A percentile compares a stretch with the other conserved stretches of the same genome.
Evolutionary conservation across 2,797 vertebrate genomes (phyloP).

Genomic region (Platyrinchus mystaceus): DNA sequence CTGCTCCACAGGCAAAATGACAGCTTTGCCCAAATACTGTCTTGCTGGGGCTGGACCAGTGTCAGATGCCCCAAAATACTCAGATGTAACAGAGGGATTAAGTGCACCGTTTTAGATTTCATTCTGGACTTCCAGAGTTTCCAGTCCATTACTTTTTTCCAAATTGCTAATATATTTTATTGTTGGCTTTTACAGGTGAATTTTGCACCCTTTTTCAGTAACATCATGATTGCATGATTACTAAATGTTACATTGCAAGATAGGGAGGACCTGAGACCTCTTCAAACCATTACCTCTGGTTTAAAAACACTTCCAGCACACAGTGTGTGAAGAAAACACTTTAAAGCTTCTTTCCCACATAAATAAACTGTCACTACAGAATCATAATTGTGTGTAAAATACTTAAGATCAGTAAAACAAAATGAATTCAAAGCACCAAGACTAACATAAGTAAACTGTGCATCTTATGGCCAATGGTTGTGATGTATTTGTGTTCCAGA

Average conservation of each 20-base stretch:
- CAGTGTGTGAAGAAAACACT: neutral
- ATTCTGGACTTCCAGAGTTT: neutral
- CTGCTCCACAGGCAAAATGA: neutral
- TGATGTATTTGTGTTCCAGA: neutral
- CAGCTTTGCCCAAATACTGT: neutral
- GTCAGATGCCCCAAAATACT: neutral
- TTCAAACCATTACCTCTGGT: neutral
- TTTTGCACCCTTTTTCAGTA: neutral
- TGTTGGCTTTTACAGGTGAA: neutral
- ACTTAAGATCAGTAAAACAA: neutral
- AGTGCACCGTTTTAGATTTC: neutral
- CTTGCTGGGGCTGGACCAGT: neutral
- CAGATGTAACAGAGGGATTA: neutral
- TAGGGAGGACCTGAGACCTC: neutral
- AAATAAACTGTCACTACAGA: neutral
- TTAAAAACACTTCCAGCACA: neutral
- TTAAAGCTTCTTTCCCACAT: neutral
- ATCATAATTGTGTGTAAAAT: neutral
- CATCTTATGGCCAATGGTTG: neutral
- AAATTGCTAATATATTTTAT: neutral
- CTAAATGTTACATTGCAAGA: neutral
- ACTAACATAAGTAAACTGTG: neutral
- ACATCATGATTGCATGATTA: neutral
- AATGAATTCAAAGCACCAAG: neutral
- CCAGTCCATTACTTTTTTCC: neutral